phyloP scores from a whole-genome alignment of 2,888 invertebrate genomes.

The Drymonia ruficornis region DNA sequence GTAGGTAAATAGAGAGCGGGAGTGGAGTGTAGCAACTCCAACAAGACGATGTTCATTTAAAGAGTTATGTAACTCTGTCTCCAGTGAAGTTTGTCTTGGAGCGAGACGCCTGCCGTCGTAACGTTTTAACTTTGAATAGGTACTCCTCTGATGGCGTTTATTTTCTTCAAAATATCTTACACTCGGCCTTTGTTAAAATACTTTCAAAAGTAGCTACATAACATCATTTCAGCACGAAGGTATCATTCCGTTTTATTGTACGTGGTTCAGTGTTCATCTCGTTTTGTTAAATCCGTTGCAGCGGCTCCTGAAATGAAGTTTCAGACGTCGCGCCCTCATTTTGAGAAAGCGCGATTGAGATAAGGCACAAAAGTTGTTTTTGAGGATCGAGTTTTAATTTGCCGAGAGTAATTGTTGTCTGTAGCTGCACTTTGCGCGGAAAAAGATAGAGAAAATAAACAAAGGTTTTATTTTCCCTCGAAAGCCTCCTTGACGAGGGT shows the following conservation, averaged over 20 bases:
- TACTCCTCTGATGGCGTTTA: conserved; percentile 43
- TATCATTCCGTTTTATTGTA: conserved; percentile 29
- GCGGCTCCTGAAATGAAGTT: conserved; percentile 25
- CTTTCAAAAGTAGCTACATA: conserved; percentile 18
- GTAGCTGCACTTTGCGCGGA: conserved; percentile 60
- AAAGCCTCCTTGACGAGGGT: conserved; percentile 75
- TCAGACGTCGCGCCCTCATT: conserved; percentile 19
- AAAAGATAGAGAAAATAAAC: conserved; percentile 72
- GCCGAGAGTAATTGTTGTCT: conserved; percentile 64
- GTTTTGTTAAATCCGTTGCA: conserved; percentile 30
- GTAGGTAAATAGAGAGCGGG: conserved; percentile 53
- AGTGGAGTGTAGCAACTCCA: conserved; percentile 51
- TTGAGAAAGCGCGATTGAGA: conserved; percentile 39
- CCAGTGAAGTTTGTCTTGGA: conserved; percentile 52
- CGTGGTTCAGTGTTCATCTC: conserved; percentile 16
- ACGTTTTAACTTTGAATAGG: conserved; percentile 52
- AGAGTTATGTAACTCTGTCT: conserved; percentile 57
- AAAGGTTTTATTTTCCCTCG: conserved; percentile 68
- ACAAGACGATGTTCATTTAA: conserved; percentile 63
- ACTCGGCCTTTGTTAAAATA: conserved; percentile 21
- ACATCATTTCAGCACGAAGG: conserved; percentile 25
- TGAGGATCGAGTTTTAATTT: conserved; percentile 67
- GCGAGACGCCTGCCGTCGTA: conserved; percentile 41
- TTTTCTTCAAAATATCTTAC: conserved; percentile 40
- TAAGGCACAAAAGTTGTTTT: conserved; percentile 63